Base-by-base conservation (phyloP, 2,888 invertebrate species). In the Xestia xanthographa region DNA sequence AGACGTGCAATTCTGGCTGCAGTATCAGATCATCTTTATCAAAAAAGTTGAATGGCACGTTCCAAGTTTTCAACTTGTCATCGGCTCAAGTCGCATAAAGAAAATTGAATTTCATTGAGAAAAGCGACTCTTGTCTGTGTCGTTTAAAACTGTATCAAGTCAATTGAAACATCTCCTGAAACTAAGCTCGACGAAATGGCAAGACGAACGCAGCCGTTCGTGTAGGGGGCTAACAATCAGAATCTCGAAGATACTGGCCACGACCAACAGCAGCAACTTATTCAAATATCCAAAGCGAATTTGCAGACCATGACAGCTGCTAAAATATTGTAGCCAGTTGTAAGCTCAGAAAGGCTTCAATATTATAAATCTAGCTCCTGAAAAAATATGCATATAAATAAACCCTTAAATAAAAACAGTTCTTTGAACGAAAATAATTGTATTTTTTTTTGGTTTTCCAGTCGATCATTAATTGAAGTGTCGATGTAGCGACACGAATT, bases 401-500 rank as follows among this genome's bases (percentile, higher is more conserved):
- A 34, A 34, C 34, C 20, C 14, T 5, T 62, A 17, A 60, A 45
- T 9, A 34, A 60, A 78, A 20, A 45, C 43, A 65, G 14, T 20
- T 58, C 11, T 22, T 26, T 5, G 26, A 66, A 38, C 20, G 68
- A 72, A 71, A 68, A 34, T 45, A 50, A 72, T 60, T 26, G 22
- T n/a, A 12, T 11, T 41, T 41, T 41, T 41, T 41, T 41, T 72
- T 78, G 20, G 43, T 80, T 77, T 84, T 79, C 53, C 26, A 84
- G 84, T 81, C 86, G 88, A 90, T 93, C 92, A 92, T 94, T 94
- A 94, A 91, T 93, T 91, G 92, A 91, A 95, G 94, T 94, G 94
- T 94, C 91, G 93, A 94, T 93, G 89, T 92, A 91, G 90, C 92
- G 91, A 91, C 91, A 90, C 88, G 69, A 81, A 83, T 85, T 75